Percentiles rank a stretch among this genome's conserved stretches.
Evolutionary conservation across 2,888 invertebrate genomes (phyloP).

Genomic region (Steinernema carpocapsae): DNA sequence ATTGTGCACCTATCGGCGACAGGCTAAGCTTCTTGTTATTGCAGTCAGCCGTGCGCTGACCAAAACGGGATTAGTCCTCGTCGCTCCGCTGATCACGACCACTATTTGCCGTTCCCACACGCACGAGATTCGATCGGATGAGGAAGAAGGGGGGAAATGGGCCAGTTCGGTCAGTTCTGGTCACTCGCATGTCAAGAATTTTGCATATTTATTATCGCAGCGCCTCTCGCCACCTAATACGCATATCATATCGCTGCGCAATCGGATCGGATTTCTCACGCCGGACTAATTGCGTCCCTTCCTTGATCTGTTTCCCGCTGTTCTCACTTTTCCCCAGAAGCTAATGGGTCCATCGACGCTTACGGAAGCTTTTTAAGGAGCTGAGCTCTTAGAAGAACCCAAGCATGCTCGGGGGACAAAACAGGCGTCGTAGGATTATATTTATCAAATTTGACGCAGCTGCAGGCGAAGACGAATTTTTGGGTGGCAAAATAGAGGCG

Average conservation of each 20-base stretch:
- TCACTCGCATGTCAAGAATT: constrained; percentile 32
- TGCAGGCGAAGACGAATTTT: constrained; percentile 15
- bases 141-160: constrained; percentile 7
- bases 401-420: neutral
- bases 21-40: constrained; percentile 33
- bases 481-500: constrained; percentile 21
- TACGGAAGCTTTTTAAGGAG: neutral
- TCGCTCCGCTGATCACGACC: neutral
- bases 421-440: constrained; percentile 26
- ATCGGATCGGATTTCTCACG: constrained; percentile 31
- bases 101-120: constrained; percentile 33
- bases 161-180: neutral
- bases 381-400: neutral
- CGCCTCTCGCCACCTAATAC: constrained; percentile 1
- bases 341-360: constrained; percentile 24
- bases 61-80: constrained; percentile 27
- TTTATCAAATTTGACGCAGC: constrained; percentile 6
- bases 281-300: constrained; percentile 29
- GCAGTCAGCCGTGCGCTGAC: constrained; percentile 33
- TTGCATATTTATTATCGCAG: constrained; percentile 12
- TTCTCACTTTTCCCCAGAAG: constrained; percentile 1
- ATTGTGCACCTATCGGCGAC: neutral
- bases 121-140: constrained; percentile 6
- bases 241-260: constrained; percentile 29
- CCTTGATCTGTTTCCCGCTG: neutral